Evolutionary conservation across 2,797 vertebrate genomes (phyloP), one percentile per base, ranked within the genome.

Genomic region (Acipenser oxyrinchus): DNA sequence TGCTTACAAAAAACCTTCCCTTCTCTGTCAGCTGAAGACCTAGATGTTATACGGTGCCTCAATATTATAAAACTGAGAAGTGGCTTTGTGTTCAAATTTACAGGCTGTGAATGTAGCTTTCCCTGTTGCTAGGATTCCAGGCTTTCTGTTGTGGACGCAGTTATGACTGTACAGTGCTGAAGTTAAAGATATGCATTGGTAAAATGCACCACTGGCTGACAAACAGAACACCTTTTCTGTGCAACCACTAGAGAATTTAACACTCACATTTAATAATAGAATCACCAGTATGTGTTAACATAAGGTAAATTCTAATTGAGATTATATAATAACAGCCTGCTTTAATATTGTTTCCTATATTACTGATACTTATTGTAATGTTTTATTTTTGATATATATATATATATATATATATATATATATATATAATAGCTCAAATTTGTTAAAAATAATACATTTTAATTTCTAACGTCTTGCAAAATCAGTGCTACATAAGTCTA

Each of bases 141-240:
- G 71, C 77, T 81, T 78, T 84, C 81, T 85, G 83, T 80, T 78
- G 78, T 79, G 82, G 75, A 77, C 81, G 74, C 79, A 60, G 61
- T 73, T 67, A 70, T 74, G 66, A 80, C 77, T 74, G 49, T 13
- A 51, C 52, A 64, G 52, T 64, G 37, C 52, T 64, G 63, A 51
- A 64, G 66, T 55, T 67, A 66, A 73, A 84, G 75, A 76, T 58
- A 50, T 69, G 64, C 62, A 49, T 65, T 64, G 60, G 57, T 67
- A 69, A 76, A 77, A 84, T 87, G 81, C 84, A 71, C 82, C 82
- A 83, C 79, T 74, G 76, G 75, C 75, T 69, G 70, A 68, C 66
- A 70, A 64, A 63, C 69, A 65, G 71, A 75, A 81, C 75, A 80
- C 10, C 53, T 13, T 50, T 58, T 15, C 49, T 11, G 13, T 69